phyloP scores from a whole-genome alignment of 2,113 vertebrate genomes.

The Sinocyclocheilus grahami region DNA sequence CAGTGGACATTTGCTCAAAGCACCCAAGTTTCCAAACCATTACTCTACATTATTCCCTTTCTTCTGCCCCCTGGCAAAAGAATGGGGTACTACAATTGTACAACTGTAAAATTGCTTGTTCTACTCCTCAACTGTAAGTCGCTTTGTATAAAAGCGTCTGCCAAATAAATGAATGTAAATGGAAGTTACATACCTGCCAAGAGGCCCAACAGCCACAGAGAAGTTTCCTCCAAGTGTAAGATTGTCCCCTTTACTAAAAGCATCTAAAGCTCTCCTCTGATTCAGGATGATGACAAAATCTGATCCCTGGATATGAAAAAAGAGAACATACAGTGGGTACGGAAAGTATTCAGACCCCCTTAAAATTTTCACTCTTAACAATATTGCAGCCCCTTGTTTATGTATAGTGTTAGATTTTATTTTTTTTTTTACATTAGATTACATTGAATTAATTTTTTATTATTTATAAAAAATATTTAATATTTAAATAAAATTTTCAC shows the following conservation, averaged over 20 bases:
- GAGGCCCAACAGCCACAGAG: constrained; percentile 91
- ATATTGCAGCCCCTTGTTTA: no score
- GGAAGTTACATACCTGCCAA: constrained; percentile 78
- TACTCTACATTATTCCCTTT: neutral
- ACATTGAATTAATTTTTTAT: no score
- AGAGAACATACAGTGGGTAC: neutral
- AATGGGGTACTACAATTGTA: neutral
- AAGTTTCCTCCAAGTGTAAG: constrained; percentile 94
- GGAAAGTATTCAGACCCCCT: no score
- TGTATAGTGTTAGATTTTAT: neutral
- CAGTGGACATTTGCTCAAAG: neutral
- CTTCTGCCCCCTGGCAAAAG: constrained; percentile 58
- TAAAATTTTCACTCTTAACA: no score
- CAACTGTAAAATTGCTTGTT: no score
- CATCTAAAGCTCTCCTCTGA: constrained; percentile 90
- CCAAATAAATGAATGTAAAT: no score
- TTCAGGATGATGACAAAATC: constrained; percentile 97
- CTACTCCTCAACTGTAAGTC: no score
- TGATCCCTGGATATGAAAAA: constrained; percentile 79
- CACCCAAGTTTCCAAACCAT: neutral
- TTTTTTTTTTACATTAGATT: neutral
- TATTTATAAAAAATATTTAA: no score
- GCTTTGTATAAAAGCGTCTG: no score
- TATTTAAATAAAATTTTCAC: no score
- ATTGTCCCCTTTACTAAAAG: constrained; percentile 95